Evolutionary conservation across 2,888 invertebrate species (phyloP).

Genomic region (Dascillus cervinus): DNA sequence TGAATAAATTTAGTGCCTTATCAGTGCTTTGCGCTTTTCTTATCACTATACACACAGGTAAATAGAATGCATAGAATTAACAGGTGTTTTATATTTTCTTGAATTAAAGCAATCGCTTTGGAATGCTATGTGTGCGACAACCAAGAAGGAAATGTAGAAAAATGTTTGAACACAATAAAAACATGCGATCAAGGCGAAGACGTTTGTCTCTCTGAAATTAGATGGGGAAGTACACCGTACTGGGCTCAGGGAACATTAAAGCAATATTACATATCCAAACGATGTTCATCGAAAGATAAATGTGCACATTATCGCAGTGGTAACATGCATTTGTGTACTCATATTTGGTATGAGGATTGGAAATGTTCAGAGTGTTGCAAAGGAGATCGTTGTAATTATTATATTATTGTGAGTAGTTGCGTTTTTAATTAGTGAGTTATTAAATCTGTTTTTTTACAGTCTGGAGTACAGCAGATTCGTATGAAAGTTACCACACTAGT

Average conservation of each 20-base stretch:
- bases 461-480: too few relatives aligned
- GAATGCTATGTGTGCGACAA: constrained; percentile 94
- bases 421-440: too few relatives aligned
- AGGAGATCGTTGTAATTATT: constrained; percentile 93
- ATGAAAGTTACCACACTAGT: too few relatives aligned
- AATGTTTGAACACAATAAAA: constrained; percentile 86
- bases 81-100: not conserved
- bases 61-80: constrained; percentile 2
- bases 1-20: constrained; percentile 10
- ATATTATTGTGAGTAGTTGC: constrained; percentile 80
- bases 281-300: constrained; percentile 72
- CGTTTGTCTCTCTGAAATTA: constrained; percentile 79
- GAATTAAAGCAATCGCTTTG: constrained; percentile 46
- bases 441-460: too few relatives aligned
- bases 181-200: constrained; percentile 85
- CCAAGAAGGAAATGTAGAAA: constrained; percentile 87
- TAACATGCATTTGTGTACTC: constrained; percentile 73
- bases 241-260: constrained; percentile 90
- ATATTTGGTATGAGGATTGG: constrained; percentile 96
- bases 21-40: constrained; percentile 13
- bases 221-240: constrained; percentile 95
- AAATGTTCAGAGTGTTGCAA: constrained; percentile 92
- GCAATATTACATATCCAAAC: constrained; percentile 87
- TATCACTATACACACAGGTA: constrained; percentile 16
- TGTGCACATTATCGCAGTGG: constrained; percentile 66